Evolutionary conservation across 2,797 vertebrate species (phyloP).

Genomic region (Echiichthys vipera): DNA sequence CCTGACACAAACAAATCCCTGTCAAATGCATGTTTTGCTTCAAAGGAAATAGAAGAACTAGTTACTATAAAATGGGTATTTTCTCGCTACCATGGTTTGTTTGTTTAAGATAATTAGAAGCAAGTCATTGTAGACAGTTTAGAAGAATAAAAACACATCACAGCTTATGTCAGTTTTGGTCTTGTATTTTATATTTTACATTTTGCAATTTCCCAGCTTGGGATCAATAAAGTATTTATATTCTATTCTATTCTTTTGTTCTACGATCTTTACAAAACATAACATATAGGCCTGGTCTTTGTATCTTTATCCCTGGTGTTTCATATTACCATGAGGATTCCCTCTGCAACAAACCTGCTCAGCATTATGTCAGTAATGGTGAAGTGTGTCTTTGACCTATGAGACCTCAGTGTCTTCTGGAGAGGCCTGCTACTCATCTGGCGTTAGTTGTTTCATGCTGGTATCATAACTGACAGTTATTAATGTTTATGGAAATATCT

Average conservation of each 20-base stretch:
- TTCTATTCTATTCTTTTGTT: too few species aligned
- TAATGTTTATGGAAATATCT: constrained; percentile 44
- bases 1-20: not conserved
- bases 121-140: not conserved
- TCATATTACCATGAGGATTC: constrained; percentile 14
- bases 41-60: not conserved
- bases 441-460: constrained; percentile 43
- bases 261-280: not conserved
- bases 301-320: constrained; percentile 21
- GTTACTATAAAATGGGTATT: not conserved
- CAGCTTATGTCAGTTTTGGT: not conserved
- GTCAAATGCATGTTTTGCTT: not conserved
- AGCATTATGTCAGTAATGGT: constrained; percentile 46
- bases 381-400: constrained; percentile 59
- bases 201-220: too few species aligned
- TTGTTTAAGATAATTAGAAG: not conserved
- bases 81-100: not conserved
- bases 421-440: constrained; percentile 60
- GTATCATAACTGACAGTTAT: constrained; percentile 50
- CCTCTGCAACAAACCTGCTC: constrained; percentile 38
- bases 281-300: not conserved
- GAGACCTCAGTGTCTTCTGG: constrained; percentile 31
- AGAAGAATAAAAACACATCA: not conserved
- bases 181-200: too few species aligned
- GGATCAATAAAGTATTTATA: too few species aligned